Percentiles rank a stretch among this genome's conserved stretches.
These are phyloP conservation scores for Hemiscyllium ocellatum DNA, from an alignment of 2,113 vertebrate species.

Conservation along the genomic window DNA sequence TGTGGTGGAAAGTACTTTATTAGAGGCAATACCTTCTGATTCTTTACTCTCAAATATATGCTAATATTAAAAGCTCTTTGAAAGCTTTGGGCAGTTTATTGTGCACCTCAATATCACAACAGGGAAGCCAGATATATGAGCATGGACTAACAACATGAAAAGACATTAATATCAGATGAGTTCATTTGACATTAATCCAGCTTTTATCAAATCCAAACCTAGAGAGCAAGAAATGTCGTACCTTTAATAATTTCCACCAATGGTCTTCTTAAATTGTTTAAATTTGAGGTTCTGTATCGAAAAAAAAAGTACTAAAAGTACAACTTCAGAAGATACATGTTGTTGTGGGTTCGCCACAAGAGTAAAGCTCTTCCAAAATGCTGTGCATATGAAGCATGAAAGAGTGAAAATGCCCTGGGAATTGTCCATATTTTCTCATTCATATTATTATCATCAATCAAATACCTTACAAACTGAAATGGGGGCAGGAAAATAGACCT, in stretches of 20 bases:
- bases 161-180: not conserved
- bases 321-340: not conserved
- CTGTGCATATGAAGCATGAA: not conserved
- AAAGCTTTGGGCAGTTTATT: constrained; percentile 18
- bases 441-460: not conserved
- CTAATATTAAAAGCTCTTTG: constrained; percentile 13
- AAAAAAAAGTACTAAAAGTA: not conserved
- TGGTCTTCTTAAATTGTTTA: not conserved
- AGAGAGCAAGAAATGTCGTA: not conserved
- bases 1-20: constrained; percentile 6
- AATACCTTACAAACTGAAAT: no score
- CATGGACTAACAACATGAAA: not conserved
- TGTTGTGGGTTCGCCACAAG: not conserved
- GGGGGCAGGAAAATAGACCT: not conserved
- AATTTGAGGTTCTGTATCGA: not conserved
- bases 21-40: not conserved
- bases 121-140: not conserved
- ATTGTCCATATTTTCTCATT: not conserved
- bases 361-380: not conserved
- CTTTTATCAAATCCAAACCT: not conserved
- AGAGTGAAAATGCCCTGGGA: not conserved
- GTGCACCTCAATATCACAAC: not conserved
- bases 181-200: not conserved
- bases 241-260: not conserved
- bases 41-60: not conserved